Conservation (phyloP, 2,888 invertebrate genomes). For the Oxycera nigricornis region DNA sequence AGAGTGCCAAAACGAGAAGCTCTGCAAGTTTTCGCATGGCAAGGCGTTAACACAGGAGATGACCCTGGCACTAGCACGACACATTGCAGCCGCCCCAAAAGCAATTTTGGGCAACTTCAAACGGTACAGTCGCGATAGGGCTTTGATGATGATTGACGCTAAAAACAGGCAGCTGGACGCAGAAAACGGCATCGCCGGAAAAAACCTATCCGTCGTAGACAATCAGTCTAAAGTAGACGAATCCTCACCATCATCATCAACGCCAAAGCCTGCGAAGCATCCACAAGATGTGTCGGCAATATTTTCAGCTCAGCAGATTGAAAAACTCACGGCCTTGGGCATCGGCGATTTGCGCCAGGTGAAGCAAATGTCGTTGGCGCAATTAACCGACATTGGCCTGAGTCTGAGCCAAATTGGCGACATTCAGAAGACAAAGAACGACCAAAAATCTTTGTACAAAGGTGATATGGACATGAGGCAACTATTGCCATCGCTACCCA, state of each 20-base stretch:
- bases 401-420: conserved; percentile 33
- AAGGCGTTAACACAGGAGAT: conserved; percentile 35
- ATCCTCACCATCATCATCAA: neutral
- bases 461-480: conserved; percentile 26
- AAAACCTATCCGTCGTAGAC: neutral
- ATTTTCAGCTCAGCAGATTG: conserved; percentile 22
- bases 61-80: conserved; percentile 35
- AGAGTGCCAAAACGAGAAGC: conserved; percentile 31
- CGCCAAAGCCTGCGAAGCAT: neutral
- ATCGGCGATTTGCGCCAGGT: conserved; percentile 23
- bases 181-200: neutral
- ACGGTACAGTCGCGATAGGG: conserved; percentile 25
- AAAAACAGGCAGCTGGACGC: conserved; percentile 7
- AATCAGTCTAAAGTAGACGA: neutral
- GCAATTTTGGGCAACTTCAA: conserved; percentile 42
- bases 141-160: conserved; percentile 14
- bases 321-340: conserved; percentile 25
- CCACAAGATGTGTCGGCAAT: conserved; percentile 19
- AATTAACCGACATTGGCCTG: conserved; percentile 40
- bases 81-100: conserved; percentile 41
- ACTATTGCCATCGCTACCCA: conserved; percentile 10
- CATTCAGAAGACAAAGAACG: conserved; percentile 9
- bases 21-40: conserved; percentile 42
- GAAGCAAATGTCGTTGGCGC: conserved; percentile 37
- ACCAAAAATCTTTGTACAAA: neutral